Evolutionary conservation across 2,113 vertebrate genomes (phyloP).

Genomic region (Halcyon senegalensis): DNA sequence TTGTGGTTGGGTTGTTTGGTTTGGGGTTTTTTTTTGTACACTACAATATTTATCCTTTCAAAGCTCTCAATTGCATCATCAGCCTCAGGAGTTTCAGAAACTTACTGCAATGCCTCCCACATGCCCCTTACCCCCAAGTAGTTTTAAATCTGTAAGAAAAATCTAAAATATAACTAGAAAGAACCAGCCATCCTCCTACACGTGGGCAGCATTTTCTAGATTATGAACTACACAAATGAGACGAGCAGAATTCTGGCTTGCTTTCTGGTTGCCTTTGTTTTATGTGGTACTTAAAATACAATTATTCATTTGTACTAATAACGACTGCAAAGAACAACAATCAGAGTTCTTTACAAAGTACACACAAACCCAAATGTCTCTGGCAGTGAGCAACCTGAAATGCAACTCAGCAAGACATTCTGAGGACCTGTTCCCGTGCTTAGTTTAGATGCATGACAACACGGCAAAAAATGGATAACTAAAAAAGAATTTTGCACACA

Average conservation of each 20-base stretch:
- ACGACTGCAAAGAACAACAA: not conserved
- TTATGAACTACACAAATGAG: not conserved
- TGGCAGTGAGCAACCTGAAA: not conserved
- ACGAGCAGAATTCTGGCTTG: not conserved
- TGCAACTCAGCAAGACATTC: not conserved
- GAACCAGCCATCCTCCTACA: conserved; percentile 3
- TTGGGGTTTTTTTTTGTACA: not conserved
- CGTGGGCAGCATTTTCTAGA: not conserved
- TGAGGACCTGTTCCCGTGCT: not conserved
- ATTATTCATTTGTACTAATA: not conserved
- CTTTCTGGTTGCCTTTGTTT: not conserved
- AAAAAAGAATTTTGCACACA: not conserved
- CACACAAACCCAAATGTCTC: not conserved
- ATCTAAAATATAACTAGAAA: not conserved
- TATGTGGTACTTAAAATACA: not conserved
- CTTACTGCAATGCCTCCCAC: not conserved
- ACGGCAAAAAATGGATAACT: not conserved
- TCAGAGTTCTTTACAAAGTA: not conserved
- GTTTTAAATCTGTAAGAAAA: not conserved
- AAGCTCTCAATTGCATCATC: not conserved
- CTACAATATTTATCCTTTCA: not conserved
- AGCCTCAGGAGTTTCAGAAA: not conserved
- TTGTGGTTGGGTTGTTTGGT: not conserved
- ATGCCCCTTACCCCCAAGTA: not conserved
- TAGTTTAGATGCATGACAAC: not conserved